A percentile compares a stretch with the other conserved stretches of the same genome.
Evolutionary conservation across 1,140 invertebrate genomes (phyloP).

Genomic region (Drosophila pachea): DNA sequence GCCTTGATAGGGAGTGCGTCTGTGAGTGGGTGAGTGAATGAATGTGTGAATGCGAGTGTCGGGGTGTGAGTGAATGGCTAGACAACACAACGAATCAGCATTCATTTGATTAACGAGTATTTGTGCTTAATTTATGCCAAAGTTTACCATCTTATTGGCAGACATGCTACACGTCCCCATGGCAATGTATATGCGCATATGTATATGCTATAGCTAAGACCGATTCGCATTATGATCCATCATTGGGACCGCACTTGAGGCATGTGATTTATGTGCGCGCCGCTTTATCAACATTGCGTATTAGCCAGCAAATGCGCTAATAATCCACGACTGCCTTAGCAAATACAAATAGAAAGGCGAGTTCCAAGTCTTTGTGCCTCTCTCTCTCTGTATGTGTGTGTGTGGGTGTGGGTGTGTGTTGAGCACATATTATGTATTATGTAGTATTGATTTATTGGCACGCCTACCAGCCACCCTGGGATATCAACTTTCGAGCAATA

Average conservation of each 20-base stretch:
- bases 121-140: conserved; percentile 69
- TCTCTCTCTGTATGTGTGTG: too few species aligned
- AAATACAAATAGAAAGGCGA: conserved; percentile 64
- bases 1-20: conserved; percentile 27
- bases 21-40: conserved; percentile 18
- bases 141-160: conserved; percentile 49
- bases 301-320: conserved; percentile 73
- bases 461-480: conserved; percentile 22
- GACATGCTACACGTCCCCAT: conserved; percentile 2
- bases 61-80: conserved; percentile 25
- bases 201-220: conserved; percentile 3
- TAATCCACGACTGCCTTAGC: conserved; percentile 72
- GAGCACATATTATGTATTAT: conserved; percentile 20
- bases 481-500: conserved; percentile 73
- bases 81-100: conserved; percentile 43
- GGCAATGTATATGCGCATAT: not conserved
- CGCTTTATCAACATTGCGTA: conserved; percentile 55
- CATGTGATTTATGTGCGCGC: conserved; percentile 58
- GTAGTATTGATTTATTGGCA: conserved; percentile 65
- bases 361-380: not conserved
- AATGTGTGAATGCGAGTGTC: not conserved
- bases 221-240: conserved; percentile 62
- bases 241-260: conserved; percentile 26
- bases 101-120: conserved; percentile 75
- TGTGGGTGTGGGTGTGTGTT: not conserved